These are phyloP conservation scores for Octodonta nipae DNA, from an alignment of 2,888 invertebrate species.

Conservation along the genomic window DNA sequence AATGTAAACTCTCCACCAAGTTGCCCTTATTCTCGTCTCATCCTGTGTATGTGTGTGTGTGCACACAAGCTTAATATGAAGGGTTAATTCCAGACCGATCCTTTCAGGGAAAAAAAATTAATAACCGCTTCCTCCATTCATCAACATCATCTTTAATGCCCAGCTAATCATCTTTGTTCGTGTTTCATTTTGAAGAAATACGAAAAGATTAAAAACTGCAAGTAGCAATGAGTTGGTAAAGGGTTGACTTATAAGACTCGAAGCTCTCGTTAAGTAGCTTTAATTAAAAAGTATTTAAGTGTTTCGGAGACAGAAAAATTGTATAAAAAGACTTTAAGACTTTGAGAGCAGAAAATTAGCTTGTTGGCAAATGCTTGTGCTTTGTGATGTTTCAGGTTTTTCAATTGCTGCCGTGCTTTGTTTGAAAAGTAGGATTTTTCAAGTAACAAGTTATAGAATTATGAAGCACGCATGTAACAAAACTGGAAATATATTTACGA, in stretches of 20 bases:
- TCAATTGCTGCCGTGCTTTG: constrained; percentile 1
- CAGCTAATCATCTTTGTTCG: constrained; percentile 25
- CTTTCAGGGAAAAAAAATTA: constrained; percentile 14
- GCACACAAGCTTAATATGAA: constrained; percentile 9
- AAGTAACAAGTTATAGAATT: too few species aligned
- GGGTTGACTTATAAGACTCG: constrained; percentile 24
- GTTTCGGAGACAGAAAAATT: constrained; percentile 19
- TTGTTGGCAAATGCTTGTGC: constrained; percentile 11
- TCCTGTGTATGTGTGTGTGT: constrained; percentile 1
- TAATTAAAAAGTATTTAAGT: constrained; percentile 30
- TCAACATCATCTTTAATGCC: constrained; percentile 21
- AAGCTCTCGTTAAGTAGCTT: constrained; percentile 24
- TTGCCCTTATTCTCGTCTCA: too few species aligned
- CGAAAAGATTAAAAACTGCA: constrained; percentile 26
- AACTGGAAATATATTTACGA: too few species aligned
- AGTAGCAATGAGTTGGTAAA: constrained; percentile 23
- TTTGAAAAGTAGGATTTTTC: constrained; percentile 2
- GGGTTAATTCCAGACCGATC: constrained; percentile 19
- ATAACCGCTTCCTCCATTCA: constrained; percentile 16
- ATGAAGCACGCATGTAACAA: too few species aligned
- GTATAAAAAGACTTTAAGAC: constrained; percentile 17
- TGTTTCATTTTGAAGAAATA: constrained; percentile 25
- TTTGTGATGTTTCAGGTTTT: constrained; percentile 2
- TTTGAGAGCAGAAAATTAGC: constrained; percentile 15
- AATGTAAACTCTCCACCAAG: too few species aligned